Base-by-base conservation (phyloP, 2,888 invertebrate species). In the Epinotia ramella region DNA sequence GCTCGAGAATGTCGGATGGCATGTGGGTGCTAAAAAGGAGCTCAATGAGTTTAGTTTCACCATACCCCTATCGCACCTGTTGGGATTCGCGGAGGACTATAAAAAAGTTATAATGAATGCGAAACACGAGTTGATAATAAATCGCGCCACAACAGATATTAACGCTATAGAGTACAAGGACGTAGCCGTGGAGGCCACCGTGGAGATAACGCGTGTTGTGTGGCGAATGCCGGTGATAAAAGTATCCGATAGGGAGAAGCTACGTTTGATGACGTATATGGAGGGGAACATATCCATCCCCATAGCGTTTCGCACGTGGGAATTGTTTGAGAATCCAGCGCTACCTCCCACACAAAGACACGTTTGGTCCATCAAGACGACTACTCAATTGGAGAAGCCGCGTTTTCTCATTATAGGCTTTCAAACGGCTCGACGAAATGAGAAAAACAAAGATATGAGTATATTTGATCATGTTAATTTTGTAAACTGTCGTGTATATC, bases 91-190 rank as follows among this genome's bases (percentile, higher is more conserved):
- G 0, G 74, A 77, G 24, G 77, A 77, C 57, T 77, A 75, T 20
- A 72, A 62, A 44, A 72, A 72, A 49, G 62, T 77, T 46, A 62
- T 77, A 20, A 69, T 77, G 46, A 75, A 75, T 57, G 72, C 59
- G 3, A 75, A 77, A 77, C 77, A 75, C n/a, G 77, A 77, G n/a
- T 67, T 77, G 59, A 73, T 73, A 68, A 2, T 77, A 3, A 73
- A 67, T 56, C 63, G 73, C 0, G n/a, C 73, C 20, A 20, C 20
- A 2, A n/a, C n/a, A n/a, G n/a, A n/a, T n/a, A n/a, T n/a, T n/a
- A n/a, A n/a, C n/a, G 12, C 12, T 12, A 16, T 16, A 56, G 60
- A 53, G 13, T 5, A 11, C 5, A n/a, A 46, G n/a, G 62, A 40
- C 3, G 28, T n/a, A n/a, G n/a, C n/a, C n/a, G n/a, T n/a, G n/a